Evolutionary conservation across 2,113 vertebrate genomes (phyloP), one percentile per base, ranked within the genome.

Genomic region (Argyrosomus japonicus): DNA sequence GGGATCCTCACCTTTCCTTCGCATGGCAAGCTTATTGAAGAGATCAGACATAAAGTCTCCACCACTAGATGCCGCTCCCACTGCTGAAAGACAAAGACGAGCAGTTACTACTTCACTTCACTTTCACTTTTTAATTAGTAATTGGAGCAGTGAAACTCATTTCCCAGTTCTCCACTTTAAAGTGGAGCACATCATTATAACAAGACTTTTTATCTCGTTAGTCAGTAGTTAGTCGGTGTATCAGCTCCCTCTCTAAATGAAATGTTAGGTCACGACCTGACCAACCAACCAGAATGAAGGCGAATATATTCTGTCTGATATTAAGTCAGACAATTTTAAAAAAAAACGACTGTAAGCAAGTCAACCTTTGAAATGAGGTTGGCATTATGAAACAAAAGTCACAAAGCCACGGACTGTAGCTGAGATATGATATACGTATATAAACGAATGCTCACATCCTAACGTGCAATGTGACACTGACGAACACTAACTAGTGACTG

Each of bases 1-100:
- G 12, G 17, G 4, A 32, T 68, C 43, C 75, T 84, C 90, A 99
- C 98, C 97, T 98, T 98, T 99, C 65, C 98, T 95, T 73, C 98
- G 95, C 96, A 99, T 95, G 80, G 96, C 95, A 68, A 99, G 95
- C 88, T 99, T 99, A 89, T 98, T 99, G 83, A 99, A 99, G 87
- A 99, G 97, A 84, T 99, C 98, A 0, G 96, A 97, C 98, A 99
- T 99, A 83, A 99, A 93, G 93, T 99, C 97, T 56, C 97, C 97
- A 1, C 97, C 96, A 40, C 95, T 96, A 23, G 95, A 94, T 0
- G 95, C 95, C 2, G 94, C 96, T 91, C 91, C 95, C 85, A 96
- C 97, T 95, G 94, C 93, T 85, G 88, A 40, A 61, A 83, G 27
- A 75, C 36, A 56, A 45, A 85, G 29, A 82, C 23, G 15, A 4